phyloP scores from a whole-genome alignment of 1,140 invertebrate species.

The Zaprionus ornatus region DNA sequence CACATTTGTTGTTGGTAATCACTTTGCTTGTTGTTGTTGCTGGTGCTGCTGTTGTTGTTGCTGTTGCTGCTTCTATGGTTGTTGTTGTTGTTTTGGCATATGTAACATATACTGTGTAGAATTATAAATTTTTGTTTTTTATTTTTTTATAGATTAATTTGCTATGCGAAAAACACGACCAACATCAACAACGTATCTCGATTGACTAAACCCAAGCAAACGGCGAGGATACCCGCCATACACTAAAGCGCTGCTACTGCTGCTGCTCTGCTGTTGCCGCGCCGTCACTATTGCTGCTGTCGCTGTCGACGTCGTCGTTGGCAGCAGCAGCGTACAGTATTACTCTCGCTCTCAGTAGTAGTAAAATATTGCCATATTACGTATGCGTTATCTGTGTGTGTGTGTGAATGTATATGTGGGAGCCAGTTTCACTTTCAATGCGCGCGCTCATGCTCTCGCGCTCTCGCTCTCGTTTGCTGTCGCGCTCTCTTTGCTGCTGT shows the following conservation, averaged over 20 bases:
- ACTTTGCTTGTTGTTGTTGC: conserved; percentile 21
- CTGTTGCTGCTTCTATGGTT: conserved; percentile 19
- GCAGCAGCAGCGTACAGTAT: conserved; percentile 16
- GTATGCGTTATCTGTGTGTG: conserved; percentile 50
- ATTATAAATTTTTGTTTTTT: conserved; percentile 30
- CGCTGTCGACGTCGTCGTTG: conserved; percentile 11
- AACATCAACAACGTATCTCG: conserved; percentile 84
- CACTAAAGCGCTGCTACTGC: conserved; percentile 56
- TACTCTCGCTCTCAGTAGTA: conserved; percentile 71
- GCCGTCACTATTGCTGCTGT: conserved; percentile 8
- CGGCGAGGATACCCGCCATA: conserved; percentile 83
- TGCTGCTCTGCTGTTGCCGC: conserved; percentile 29
- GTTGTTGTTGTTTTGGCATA: conserved; percentile 31
- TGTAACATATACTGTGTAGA: conserved; percentile 31
- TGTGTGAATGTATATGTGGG: conserved; percentile 21
- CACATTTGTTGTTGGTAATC: conserved; percentile 53
- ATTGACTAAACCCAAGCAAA: conserved; percentile 84
- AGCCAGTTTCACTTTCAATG: conserved; percentile 76
- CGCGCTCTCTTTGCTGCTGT: conserved; percentile 1
- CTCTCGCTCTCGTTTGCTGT: background rate
- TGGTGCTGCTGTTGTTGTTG: conserved; percentile 11
- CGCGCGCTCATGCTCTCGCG: conserved; percentile 27
- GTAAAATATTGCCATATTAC: conserved; percentile 61
- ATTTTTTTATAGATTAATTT: conserved; percentile 47
- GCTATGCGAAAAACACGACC: conserved; percentile 83